Evolutionary conservation across 1,140 invertebrate genomes (phyloP), one percentile per base, ranked within the genome.

Genomic region (Caenorhabditis remanei): DNA sequence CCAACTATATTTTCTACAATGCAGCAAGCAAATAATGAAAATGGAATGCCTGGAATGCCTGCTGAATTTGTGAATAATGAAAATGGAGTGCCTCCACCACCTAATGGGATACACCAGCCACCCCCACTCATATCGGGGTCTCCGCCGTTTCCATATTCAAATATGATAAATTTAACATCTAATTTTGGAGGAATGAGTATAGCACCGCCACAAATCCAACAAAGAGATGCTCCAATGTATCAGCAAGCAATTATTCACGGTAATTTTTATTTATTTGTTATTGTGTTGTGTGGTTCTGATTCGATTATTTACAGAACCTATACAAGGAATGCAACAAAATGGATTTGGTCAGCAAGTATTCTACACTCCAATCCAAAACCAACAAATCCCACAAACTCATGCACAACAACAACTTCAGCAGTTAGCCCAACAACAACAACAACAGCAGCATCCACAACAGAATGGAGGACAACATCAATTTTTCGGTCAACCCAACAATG

Each of bases 91-190:
- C 61, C 84, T 9, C 32, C 63, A 24, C 21, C 46, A 5, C 84
- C 58, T 8, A 71, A 53, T n/a, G 61, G 50, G 8, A 67, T 71
- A 14, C 61, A 53, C 9, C 61, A 53, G n/a, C 84, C 75, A 11
- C 65, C 63, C 8, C 53, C 86, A 6, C 13, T 87, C 13, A 56
- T 83, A n/a, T 87, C 86, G 8, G 56, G 75, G 41, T 87, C 86
- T 3, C 86, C 86, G 16, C 86, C 86, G 14, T 48, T 83, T 53
- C 55, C 13, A 19, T 61, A 61, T 58, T 41, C 43, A 14, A 87
- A 87, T 55, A 58, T 87, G n/a, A 63, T 87, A 75, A 43, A 61
- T 24, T 43, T 87, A 13, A 83, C 71, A 7, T 83, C 41, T 13
- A 83, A 61, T n/a, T 83, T 87, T 21, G 55, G 65, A 24, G 79